These are phyloP conservation scores for Panonychus citri DNA, from an alignment of 1,140 invertebrate species.

Conservation along the genomic window DNA sequence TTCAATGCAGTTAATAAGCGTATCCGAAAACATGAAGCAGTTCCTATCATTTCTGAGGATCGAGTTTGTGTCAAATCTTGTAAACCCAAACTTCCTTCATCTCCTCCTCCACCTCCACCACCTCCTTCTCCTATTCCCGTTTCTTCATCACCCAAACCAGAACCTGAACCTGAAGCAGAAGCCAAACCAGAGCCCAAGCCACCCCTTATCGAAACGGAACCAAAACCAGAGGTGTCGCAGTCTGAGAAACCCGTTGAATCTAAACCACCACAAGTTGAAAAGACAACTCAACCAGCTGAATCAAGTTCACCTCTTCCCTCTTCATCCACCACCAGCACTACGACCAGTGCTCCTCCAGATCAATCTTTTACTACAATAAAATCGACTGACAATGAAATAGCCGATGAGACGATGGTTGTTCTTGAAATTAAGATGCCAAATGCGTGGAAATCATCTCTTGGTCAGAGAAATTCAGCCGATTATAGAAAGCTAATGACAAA, in stretches of 20 bases:
- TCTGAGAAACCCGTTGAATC: neutral
- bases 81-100: neutral
- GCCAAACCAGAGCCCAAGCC: neutral
- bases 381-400: neutral
- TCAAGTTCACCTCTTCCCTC: neutral
- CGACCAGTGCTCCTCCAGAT: neutral
- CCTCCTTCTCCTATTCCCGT: neutral
- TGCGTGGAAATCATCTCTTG: neutral
- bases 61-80: constrained; percentile 45
- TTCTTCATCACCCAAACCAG: neutral
- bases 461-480: neutral
- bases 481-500: constrained; percentile 1
- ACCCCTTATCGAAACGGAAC: neutral
- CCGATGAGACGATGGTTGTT: neutral
- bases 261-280: neutral
- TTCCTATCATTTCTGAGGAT: constrained; percentile 48
- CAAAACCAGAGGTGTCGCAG: no score
- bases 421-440: constrained; percentile 6
- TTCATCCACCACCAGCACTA: neutral
- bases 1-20: constrained; percentile 62
- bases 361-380: neutral
- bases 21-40: constrained; percentile 50
- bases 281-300: neutral
- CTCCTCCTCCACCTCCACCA: neutral
- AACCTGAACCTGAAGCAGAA: neutral